Conservation (phyloP, 1,140 invertebrate species). For the Temnothorax nylanderi region DNA sequence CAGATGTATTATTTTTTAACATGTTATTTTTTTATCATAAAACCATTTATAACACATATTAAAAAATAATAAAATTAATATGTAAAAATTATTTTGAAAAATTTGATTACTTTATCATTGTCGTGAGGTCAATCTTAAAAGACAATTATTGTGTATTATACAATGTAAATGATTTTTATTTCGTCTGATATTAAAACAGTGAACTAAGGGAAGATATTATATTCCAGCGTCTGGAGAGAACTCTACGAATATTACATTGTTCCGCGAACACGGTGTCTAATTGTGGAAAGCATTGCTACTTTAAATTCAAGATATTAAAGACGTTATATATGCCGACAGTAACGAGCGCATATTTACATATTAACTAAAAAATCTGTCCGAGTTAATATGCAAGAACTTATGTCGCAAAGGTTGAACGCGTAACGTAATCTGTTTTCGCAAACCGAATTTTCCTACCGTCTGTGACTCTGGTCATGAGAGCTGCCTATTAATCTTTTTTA, state of each 20-base stretch:
- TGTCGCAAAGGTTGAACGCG: neutral
- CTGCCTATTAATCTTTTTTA: slow-evolving; percentile 8
- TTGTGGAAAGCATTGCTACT: slow-evolving; percentile 36
- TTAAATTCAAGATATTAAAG: slow-evolving; percentile 48
- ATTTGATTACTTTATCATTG: too few species aligned
- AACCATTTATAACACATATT: neutral
- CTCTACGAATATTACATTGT: slow-evolving; percentile 19
- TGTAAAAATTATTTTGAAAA: too few species aligned
- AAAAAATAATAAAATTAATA: too few species aligned
- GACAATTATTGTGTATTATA: neutral
- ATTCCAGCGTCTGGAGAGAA: neutral
- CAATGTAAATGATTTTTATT: slow-evolving; percentile 10
- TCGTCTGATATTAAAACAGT: neutral
- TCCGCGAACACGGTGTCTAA: slow-evolving; percentile 21
- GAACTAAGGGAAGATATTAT: neutral
- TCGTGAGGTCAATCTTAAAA: too few species aligned
- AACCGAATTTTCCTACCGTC: slow-evolving; percentile 18
- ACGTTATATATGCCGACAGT: slow-evolving; percentile 20
- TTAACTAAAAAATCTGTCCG: slow-evolving; percentile 23
- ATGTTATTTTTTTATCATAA: neutral
- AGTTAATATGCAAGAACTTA: slow-evolving; percentile 38
- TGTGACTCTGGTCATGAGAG: neutral
- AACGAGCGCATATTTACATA: slow-evolving; percentile 22
- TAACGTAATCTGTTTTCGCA: neutral
- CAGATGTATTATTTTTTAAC: neutral